phyloP scores from a whole-genome alignment of 1,140 invertebrate genomes.

The Zaprionus africanus region DNA sequence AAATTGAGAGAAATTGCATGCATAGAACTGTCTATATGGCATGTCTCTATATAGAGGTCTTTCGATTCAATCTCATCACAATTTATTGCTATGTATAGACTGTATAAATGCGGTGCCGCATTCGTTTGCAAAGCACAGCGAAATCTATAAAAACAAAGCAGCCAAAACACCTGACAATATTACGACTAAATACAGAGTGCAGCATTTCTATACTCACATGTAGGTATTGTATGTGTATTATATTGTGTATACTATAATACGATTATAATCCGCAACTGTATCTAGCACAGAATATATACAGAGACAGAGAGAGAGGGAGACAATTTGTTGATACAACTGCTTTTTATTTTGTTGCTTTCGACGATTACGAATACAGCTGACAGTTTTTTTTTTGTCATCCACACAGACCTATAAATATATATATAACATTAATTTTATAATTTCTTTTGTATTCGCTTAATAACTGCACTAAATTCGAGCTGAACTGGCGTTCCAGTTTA shows the following conservation, averaged over 20 bases:
- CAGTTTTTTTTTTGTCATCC: constrained; percentile 12
- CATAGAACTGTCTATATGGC: background rate
- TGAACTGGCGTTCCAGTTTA: constrained; percentile 20
- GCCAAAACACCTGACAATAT: constrained; percentile 28
- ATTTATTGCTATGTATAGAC: background rate
- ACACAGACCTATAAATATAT: background rate
- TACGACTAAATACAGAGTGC: constrained; percentile 7
- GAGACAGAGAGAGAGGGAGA: background rate
- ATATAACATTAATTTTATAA: constrained; percentile 14
- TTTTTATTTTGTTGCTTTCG: constrained; percentile 15
- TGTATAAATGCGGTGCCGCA: background rate
- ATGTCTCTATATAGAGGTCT: background rate
- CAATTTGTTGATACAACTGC: constrained; percentile 42
- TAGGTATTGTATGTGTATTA: background rate
- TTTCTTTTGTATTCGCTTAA: constrained; percentile 8
- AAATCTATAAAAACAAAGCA: constrained; percentile 3
- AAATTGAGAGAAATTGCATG: constrained; percentile 6
- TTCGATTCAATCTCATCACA: background rate
- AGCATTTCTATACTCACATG: constrained; percentile 2
- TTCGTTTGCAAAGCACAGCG: background rate
- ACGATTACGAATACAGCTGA: constrained; percentile 29
- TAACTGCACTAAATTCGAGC: constrained; percentile 12
- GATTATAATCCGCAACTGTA: constrained; percentile 27
- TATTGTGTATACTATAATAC: constrained; percentile 6
- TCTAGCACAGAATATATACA: constrained; percentile 23